A percentile compares a stretch with the other conserved stretches of the same genome.
Conservation (phyloP, 2,797 vertebrate genomes). For the Diplodus puntazzo region DNA sequence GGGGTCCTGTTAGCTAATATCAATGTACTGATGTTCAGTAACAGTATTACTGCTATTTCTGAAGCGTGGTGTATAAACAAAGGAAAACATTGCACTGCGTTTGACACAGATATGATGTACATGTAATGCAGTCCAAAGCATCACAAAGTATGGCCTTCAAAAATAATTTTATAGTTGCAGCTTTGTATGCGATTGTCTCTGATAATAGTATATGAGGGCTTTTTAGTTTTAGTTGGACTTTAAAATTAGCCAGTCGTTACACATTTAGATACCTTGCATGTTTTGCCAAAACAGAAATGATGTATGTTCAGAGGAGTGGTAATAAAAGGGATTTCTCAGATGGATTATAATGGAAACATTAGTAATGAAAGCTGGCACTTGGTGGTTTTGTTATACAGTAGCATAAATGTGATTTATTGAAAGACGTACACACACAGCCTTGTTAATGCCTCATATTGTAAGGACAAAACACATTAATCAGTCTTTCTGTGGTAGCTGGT, state of each 20-base stretch:
- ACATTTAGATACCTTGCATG: background rate
- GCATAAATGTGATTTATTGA: slow-evolving; percentile 16
- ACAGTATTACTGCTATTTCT: slow-evolving; percentile 2
- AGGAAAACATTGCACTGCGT: slow-evolving; percentile 6
- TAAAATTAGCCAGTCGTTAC: background rate
- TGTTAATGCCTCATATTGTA: background rate
- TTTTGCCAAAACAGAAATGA: slow-evolving; percentile 15
- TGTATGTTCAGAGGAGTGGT: background rate
- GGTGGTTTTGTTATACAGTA: background rate
- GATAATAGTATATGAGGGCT: background rate
- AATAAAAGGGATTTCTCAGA: slow-evolving; percentile 16
- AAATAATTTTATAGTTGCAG: background rate
- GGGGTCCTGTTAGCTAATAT: slow-evolving; percentile 11
- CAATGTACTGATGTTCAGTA: slow-evolving; percentile 32
- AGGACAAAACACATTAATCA: background rate
- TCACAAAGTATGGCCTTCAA: background rate
- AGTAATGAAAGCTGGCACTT: slow-evolving; percentile 2
- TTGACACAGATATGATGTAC: background rate
- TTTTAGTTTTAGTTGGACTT: background rate
- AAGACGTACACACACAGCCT: background rate
- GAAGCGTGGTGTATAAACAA: slow-evolving; percentile 6
- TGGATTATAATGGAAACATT: slow-evolving; percentile 21
- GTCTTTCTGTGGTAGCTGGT: background rate
- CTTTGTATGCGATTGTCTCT: background rate
- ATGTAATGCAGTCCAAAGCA: background rate